Base-by-base conservation (phyloP, 2,888 invertebrate genomes). In the Elysia crispata region DNA sequence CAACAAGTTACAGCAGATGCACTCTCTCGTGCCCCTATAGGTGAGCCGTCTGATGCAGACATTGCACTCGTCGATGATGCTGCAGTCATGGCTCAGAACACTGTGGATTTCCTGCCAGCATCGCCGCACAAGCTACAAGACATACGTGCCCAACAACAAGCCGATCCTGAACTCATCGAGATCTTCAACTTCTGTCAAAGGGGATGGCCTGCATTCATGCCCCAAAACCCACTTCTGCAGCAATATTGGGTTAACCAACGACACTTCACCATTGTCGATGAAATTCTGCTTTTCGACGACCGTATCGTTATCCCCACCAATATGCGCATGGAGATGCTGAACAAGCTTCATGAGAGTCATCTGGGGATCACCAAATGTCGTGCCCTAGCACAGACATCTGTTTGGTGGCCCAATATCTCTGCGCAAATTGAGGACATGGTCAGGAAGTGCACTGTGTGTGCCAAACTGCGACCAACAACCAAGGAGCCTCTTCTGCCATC, bases 341-440 rank as follows among this genome's bases (percentile, higher is more conserved):
- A 49, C 25, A 31, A 30, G 62, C 33, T 78, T 23, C 73, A 72
- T 31, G 72, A 54, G 23, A 57, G 77, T 18, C 70, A 77, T 13
- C 78, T 60, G 13, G 72, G 78, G n/a, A 62, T 78, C 11, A 57
- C 62, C n/a, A 79, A 67, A 31, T 78, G 78, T 31, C 23, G 78
- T n/a, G n/a, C n/a, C n/a, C n/a, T n/a, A n/a, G n/a, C 78, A 1
- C 50, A 49, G 25, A 15, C 23, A 11, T 30, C 70, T 8, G 73
- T 64, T 6, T 78, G 73, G 78, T 78, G 78, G 78, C 49, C 64
- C 11, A 23, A 23, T 0, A 28, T 78, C 28, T 30, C 31, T 3
- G n/a, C 49, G 11, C 72, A 78, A 18, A 78, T 73, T 41, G 78
- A 73, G 50, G 20, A 33, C 49, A 60, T 64, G 57, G 73, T 73